Conservation (phyloP, 2,888 invertebrate species). For the Dendrolimus pini region DNA sequence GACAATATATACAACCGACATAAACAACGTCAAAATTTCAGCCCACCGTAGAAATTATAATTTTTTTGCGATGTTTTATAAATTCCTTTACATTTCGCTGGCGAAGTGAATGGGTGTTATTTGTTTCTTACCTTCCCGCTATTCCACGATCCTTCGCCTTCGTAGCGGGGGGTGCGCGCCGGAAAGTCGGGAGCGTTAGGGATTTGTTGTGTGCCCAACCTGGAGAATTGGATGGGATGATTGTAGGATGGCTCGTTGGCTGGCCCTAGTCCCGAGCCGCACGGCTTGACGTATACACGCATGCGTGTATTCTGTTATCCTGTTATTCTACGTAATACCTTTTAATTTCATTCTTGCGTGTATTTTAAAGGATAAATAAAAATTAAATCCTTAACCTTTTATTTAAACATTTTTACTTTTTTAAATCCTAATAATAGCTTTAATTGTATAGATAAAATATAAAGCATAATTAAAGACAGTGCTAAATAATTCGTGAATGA, state of each 20-base stretch:
- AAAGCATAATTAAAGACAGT: too few relatives aligned
- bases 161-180: constrained; percentile 42
- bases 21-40: too few relatives aligned
- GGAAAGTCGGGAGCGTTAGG: constrained; percentile 33
- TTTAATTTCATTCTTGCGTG: too few relatives aligned
- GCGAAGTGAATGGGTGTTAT: constrained; percentile 7
- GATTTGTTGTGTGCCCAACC: constrained; percentile 27
- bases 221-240: constrained; percentile 18
- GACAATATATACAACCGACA: too few relatives aligned
- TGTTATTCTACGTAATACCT: constrained; percentile 22
- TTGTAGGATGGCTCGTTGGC: constrained; percentile 18
- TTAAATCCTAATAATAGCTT: too few relatives aligned
- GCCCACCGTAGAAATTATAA: too few relatives aligned
- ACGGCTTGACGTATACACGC: constrained; percentile 51
- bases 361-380: too few relatives aligned
- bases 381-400: too few relatives aligned
- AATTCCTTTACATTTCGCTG: constrained; percentile 2
- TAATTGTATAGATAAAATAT: too few relatives aligned
- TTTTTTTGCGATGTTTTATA: background rate
- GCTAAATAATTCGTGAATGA: too few relatives aligned
- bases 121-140: constrained; percentile 18
- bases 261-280: constrained; percentile 47
- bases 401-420: too few relatives aligned
- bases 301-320: constrained; percentile 45
- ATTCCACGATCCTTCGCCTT: constrained; percentile 16